Base-by-base conservation (phyloP, 1,140 invertebrate genomes). In the Pemphigus obesinymphae region DNA sequence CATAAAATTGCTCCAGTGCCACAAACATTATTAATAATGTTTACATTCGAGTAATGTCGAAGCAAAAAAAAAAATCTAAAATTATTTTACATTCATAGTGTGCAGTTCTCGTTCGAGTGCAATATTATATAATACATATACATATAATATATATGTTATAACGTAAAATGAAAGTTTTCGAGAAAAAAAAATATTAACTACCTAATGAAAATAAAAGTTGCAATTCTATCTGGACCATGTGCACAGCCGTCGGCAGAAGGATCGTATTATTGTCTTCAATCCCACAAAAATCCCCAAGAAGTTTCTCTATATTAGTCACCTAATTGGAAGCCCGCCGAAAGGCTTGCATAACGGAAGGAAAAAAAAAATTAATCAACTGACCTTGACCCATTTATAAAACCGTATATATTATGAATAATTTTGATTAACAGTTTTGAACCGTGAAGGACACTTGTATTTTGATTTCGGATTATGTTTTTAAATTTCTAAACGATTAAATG, bases 371-470 rank as follows among this genome's bases (percentile, higher is more conserved):
- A 34, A 50, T 26, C 48, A 11, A 13, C 34, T 55, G 73, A 55
- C 73, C 73, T 76, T 76, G 73, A 76, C 73, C 73, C 73, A 76
- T 34, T 45, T 68, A 29, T 6, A 63, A 63, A 13, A 29, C 34
- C 29, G 17, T 3, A n/a, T 63, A 20, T 2, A 31, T 31, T 63
- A 31, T 34, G 2, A 2, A 40, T 10, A 68, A 23, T 40, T 68
- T 40, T 8, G 2, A 0, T 13, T 5, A 13, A 40, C 29, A 17
- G 20, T 63, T 17, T 20, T 20, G 26, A 31, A 29, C 29, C n/a
- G n/a, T n/a, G 17, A 29, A 63, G 29, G 29, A 61, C 29, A 29
- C 58, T n/a, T n/a, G n/a, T n/a, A n/a, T n/a, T n/a, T n/a, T n/a
- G 61, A 7, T 20, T 17, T 63, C 26, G 61, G 29, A 63, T 63